Base-by-base conservation (phyloP, 1,140 invertebrate genomes). In the Habropoda laboriosa region DNA sequence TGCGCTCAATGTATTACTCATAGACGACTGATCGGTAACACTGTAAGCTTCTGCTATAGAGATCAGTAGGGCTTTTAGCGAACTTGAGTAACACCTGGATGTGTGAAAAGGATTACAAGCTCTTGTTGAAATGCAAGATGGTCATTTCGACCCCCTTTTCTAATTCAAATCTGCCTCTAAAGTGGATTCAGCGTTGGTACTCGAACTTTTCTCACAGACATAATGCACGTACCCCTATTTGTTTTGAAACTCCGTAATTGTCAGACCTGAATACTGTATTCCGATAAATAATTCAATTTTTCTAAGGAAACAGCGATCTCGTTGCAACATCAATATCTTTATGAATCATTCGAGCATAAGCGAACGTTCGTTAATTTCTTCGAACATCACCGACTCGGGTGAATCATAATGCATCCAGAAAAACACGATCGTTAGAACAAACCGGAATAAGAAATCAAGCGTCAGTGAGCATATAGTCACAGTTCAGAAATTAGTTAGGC, bases 401-500 rank as follows among this genome's bases (percentile, higher is more conserved):
- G 10, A 32, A 47, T 21, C 42, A 0, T 27, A 8, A 38, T 24
- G 3, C 42, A 24, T 1, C 0, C 18, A 3, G 7, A 24, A 27
- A 27, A 30, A 32, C 12, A 21, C 7, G 8, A n/a, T 7, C 7
- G 35, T 24, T 72, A 7, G 13, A 75, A 66, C 6, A 2, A 5
- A 7, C 30, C 1, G 3, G 8, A 8, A 16, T 8, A 64, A 64
- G 53, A 64, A 74, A 18, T 8, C 4, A 18, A 49, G 16, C 13
- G 18, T 16, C 38, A 18, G n/a, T 27, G 5, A 57, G 16, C 30
- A 16, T 1, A 7, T 27, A 38, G 55, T 72, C n/a, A 60, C 38
- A 53, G 35, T 13, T 67, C 8, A 32, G 61, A 38, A 55, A 42
- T 75, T 66, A 75, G 60, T 75, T 66, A 75, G 73, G 61, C 49